These are phyloP conservation scores for Mirounga angustirostris DNA, from an alignment of 2,113 vertebrate genomes.

Conservation along the genomic window DNA sequence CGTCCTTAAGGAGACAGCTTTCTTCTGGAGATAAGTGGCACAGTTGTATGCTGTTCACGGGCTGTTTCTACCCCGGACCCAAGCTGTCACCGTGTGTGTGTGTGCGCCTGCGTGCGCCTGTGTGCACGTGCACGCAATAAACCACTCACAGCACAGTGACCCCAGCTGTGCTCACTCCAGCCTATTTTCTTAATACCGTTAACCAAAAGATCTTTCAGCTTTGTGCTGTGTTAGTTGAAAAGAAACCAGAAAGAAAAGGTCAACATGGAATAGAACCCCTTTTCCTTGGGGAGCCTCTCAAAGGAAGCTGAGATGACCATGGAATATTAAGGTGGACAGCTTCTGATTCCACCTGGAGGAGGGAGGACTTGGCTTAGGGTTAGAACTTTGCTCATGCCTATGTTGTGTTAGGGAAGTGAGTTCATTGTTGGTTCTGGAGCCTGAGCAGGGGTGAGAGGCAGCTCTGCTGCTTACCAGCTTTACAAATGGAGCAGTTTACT, in stretches of 20 bases:
- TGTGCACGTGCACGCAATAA: not conserved
- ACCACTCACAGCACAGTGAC: not conserved
- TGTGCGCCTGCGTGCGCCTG: not conserved
- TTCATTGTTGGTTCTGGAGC: not conserved
- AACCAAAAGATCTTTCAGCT: not conserved
- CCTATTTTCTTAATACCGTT: not conserved
- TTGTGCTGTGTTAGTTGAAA: not conserved
- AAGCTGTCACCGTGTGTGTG: not conserved
- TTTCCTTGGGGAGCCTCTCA: not conserved
- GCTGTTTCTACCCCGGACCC: not conserved
- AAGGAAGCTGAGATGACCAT: not conserved
- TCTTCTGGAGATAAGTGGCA: slow-evolving; percentile 19
- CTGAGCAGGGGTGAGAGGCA: not conserved
- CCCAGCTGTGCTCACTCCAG: not conserved
- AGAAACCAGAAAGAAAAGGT: slow-evolving; percentile 40
- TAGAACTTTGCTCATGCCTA: accelerated
- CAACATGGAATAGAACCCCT: not conserved
- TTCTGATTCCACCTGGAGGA: not conserved
- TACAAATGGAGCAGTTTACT: not conserved
- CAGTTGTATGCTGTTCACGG: not conserved
- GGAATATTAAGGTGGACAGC: not conserved
- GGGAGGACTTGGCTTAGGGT: not conserved
- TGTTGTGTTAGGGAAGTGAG: not conserved
- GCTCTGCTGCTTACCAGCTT: not conserved
- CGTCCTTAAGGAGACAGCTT: slow-evolving; percentile 18